Evolutionary conservation across 2,888 invertebrate genomes (phyloP).

Genomic region (Acholoe squamosa): DNA sequence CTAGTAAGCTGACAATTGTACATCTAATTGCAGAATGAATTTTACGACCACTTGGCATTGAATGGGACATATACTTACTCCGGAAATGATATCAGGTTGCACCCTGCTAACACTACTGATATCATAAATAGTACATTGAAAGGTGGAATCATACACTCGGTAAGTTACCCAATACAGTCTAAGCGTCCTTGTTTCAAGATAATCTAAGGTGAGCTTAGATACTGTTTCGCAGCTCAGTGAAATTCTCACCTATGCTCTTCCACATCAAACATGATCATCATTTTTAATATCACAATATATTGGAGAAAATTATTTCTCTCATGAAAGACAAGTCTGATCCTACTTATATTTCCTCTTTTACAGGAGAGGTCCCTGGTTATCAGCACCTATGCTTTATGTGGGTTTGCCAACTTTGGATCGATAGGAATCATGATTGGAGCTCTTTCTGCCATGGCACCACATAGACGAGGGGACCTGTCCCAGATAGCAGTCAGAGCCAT

Average conservation of each 20-base stretch:
- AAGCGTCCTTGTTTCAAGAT: too few relatives aligned
- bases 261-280: too few relatives aligned
- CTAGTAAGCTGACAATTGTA: too few relatives aligned
- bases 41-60: slow-evolving; percentile 44
- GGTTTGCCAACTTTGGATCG: slow-evolving; percentile 74
- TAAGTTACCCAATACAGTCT: neutral
- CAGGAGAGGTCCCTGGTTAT: slow-evolving; percentile 66
- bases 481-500: slow-evolving; percentile 74
- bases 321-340: neutral
- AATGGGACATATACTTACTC: slow-evolving; percentile 63
- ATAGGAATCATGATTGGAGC: slow-evolving; percentile 73
- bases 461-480: slow-evolving; percentile 68
- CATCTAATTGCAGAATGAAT: neutral
- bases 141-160: slow-evolving; percentile 14
- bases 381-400: slow-evolving; percentile 74
- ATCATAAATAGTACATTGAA: neutral
- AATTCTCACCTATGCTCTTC: too few relatives aligned
- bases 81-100: slow-evolving; percentile 54
- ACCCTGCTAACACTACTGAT: slow-evolving; percentile 15
- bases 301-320: too few relatives aligned
- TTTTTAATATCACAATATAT: too few relatives aligned
- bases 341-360: neutral
- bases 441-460: slow-evolving; percentile 71
- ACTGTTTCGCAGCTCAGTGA: too few relatives aligned
- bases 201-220: too few relatives aligned